Evolutionary conservation across 2,888 invertebrate genomes (phyloP).

Genomic region (Rhagophthalmus giganteus): DNA sequence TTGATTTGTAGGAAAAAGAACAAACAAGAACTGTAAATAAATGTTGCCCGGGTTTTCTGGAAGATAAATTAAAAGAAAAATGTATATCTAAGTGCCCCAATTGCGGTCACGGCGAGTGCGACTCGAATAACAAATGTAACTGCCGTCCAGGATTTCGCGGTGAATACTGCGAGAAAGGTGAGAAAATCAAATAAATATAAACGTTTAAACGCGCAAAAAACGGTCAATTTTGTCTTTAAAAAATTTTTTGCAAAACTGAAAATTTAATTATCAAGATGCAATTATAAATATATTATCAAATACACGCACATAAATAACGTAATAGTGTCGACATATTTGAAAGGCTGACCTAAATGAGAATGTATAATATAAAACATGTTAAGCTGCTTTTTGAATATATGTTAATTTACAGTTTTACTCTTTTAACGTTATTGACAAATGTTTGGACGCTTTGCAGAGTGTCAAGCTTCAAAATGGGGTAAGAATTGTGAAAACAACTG

Average conservation of each 20-base stretch:
- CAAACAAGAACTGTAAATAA: conserved; percentile 68
- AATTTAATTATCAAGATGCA: no score
- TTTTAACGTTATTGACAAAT: no score
- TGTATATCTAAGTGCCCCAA: conserved; percentile 55
- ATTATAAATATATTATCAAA: no score
- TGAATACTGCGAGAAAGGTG: conserved; percentile 63
- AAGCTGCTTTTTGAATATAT: no score
- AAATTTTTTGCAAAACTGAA: no score
- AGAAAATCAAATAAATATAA: no score
- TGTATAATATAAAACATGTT: no score
- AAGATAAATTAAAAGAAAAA: conserved; percentile 52
- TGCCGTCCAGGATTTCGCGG: conserved; percentile 69
- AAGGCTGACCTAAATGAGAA: conserved; percentile 23
- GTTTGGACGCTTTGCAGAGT: conserved; percentile 58
- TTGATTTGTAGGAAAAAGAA: conserved; percentile 65
- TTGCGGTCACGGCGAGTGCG: conserved; percentile 63
- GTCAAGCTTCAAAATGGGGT: conserved; percentile 73
- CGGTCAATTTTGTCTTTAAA: no score
- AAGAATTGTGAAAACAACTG: conserved; percentile 70
- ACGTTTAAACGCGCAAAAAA: no score
- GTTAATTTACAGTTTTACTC: no score
- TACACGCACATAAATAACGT: no score
- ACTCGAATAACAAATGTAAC: conserved; percentile 60
- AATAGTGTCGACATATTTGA: conserved; percentile 6
- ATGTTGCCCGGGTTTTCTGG: conserved; percentile 76